These are phyloP conservation scores for Heliangelus exortis DNA, from an alignment of 2,797 vertebrate species.

Conservation along the genomic window DNA sequence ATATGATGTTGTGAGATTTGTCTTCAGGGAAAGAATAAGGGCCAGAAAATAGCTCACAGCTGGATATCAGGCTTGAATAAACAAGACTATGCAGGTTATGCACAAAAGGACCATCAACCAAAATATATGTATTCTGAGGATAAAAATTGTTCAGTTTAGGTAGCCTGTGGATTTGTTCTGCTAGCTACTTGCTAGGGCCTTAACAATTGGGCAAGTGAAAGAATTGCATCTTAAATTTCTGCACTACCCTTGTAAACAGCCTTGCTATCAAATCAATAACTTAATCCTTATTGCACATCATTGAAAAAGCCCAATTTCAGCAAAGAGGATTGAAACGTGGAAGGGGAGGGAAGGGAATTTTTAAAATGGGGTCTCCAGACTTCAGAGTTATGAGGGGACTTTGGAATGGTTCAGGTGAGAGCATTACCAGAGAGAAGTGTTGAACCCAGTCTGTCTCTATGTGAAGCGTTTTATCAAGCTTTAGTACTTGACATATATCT, in stretches of 20 bases:
- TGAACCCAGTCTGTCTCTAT: conserved; percentile 6
- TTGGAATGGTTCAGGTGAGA: conserved; percentile 61
- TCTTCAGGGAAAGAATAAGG: neutral
- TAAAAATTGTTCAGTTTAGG: neutral
- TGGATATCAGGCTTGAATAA: neutral
- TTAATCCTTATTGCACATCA: neutral
- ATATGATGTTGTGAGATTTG: neutral
- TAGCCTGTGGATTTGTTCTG: neutral
- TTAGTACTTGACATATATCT: neutral
- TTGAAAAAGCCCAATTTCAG: neutral
- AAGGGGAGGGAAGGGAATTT: neutral
- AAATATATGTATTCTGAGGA: neutral
- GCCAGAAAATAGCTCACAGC: neutral
- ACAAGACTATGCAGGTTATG: neutral
- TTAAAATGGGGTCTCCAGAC: neutral
- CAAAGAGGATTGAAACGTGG: neutral
- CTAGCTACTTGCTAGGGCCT: neutral
- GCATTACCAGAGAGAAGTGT: neutral
- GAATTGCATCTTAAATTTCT: neutral
- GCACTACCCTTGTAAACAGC: neutral
- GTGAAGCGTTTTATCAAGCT: conserved; percentile 27
- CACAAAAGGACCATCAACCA: neutral
- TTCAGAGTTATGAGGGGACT: neutral
- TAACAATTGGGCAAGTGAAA: neutral
- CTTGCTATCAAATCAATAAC: neutral